phyloP scores from a whole-genome alignment of 92 coral and sea anemone genomes.

The Umimayanthus chanpuru region DNA sequence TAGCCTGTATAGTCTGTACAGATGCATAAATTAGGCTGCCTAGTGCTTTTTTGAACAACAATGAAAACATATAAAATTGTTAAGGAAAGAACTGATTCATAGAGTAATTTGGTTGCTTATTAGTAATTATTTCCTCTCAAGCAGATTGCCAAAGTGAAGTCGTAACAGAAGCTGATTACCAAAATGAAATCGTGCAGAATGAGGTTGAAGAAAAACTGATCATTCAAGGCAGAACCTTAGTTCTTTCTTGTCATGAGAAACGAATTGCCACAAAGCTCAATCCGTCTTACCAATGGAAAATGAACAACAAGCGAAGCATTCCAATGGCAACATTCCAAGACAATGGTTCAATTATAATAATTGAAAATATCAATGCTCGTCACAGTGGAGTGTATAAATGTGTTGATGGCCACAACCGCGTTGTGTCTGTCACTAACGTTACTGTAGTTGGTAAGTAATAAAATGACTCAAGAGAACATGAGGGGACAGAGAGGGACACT shows the following conservation, averaged over 20 bases:
- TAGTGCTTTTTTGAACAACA: no score
- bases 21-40: no score
- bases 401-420: not conserved
- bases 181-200: not conserved
- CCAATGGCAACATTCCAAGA: not conserved
- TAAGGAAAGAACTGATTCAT: not conserved
- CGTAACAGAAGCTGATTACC: not conserved
- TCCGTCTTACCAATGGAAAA: not conserved
- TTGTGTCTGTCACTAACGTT: not conserved
- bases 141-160: not conserved
- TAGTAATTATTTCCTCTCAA: not conserved
- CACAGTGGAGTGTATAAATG: conserved; percentile 7
- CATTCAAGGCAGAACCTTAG: not conserved
- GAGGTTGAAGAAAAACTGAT: not conserved
- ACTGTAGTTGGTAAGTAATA: conserved; percentile 17
- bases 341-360: not conserved
- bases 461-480: no score
- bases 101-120: not conserved
- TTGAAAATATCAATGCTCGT: not conserved
- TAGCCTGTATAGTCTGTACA: no score
- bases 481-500: no score
- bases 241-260: not conserved
- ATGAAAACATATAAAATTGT: no score
- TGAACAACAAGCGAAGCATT: not conserved
- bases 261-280: no score